Evolutionary conservation across 2,113 vertebrate species (phyloP).

Genomic region (Callipepla californica): DNA sequence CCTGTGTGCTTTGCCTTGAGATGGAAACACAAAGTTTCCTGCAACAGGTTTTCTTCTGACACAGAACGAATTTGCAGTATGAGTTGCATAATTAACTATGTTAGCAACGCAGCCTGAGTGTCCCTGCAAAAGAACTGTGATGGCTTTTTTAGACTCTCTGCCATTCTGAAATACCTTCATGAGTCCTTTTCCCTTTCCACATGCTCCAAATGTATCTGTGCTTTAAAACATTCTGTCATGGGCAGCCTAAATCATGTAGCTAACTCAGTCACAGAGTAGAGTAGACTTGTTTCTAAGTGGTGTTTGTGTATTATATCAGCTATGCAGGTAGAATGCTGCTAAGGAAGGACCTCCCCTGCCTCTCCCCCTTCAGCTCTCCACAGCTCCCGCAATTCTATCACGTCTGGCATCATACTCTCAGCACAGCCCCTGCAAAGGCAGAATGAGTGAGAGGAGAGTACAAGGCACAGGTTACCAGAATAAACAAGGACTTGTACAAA

Average conservation of each 20-base stretch:
- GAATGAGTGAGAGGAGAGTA: rapidly evolving
- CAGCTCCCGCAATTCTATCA: background rate
- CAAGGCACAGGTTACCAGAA: background rate
- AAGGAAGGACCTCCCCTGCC: background rate
- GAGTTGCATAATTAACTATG: background rate
- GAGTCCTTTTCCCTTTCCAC: background rate
- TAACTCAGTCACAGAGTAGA: background rate
- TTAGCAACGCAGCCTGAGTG: background rate
- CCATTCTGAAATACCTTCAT: background rate
- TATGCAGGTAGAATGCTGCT: background rate
- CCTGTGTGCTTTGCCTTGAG: background rate
- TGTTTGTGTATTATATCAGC: background rate
- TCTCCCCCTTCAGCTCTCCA: background rate
- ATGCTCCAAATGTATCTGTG: background rate
- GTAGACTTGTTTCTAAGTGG: background rate
- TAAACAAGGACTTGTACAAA: background rate
- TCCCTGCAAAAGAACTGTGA: background rate
- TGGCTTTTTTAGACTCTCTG: background rate
- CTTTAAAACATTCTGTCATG: background rate
- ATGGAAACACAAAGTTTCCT: background rate
- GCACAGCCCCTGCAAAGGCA: background rate
- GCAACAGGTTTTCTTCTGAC: background rate
- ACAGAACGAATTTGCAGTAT: background rate
- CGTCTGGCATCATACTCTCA: background rate
- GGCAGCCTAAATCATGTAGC: background rate